A percentile compares a stretch with the other conserved stretches of the same genome.
Conservation (phyloP, 2,888 invertebrate species). For the Parthenolecanium corni region DNA sequence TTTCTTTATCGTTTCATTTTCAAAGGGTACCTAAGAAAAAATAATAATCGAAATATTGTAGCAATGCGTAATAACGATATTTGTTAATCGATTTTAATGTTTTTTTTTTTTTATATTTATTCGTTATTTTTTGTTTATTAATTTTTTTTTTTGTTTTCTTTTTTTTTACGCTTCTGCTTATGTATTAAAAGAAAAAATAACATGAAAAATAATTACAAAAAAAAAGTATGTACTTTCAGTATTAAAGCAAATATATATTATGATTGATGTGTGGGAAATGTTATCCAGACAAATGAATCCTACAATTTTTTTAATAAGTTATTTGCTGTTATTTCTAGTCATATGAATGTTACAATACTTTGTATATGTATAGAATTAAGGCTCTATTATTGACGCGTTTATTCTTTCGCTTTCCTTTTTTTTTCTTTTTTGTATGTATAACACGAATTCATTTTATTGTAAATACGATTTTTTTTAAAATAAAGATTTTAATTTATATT, state of each 20-base stretch:
- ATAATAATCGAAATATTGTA: background rate
- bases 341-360: background rate
- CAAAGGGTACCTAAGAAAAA: too few relatives aligned
- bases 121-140: background rate
- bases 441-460: background rate
- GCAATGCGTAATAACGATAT: background rate
- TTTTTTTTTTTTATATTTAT: background rate
- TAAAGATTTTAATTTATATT: background rate
- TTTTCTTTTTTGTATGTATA: background rate
- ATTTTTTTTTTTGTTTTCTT: background rate
- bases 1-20: too few relatives aligned
- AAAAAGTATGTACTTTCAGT: background rate
- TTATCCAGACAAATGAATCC: background rate
- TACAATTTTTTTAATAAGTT: background rate
- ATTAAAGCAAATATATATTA: background rate
- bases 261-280: background rate
- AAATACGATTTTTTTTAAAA: background rate
- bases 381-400: background rate
- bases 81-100: too few relatives aligned
- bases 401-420: background rate
- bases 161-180: background rate
- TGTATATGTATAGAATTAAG: background rate
- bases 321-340: conserved; percentile 15
- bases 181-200: too few relatives aligned
- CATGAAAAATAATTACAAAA: too few relatives aligned